These are phyloP conservation scores for Drosophila sulfurigaster DNA, from an alignment of 1,140 invertebrate genomes.

Conservation along the genomic window DNA sequence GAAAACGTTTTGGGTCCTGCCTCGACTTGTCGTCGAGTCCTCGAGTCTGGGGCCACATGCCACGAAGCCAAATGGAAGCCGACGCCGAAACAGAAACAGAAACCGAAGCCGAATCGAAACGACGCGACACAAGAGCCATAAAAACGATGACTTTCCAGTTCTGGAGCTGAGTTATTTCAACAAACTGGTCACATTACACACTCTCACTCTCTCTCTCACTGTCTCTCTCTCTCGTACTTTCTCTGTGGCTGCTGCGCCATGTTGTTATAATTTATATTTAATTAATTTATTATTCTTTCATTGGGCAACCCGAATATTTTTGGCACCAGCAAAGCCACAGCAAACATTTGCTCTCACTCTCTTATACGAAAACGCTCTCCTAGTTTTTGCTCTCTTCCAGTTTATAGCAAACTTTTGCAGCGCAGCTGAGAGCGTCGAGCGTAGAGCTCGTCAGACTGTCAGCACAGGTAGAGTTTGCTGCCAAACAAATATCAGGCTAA, in stretches of 20 bases:
- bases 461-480: constrained; percentile 53
- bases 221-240: neutral
- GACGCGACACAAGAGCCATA: constrained; percentile 9
- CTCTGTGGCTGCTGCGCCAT: neutral
- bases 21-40: constrained; percentile 8
- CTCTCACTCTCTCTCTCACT: neutral
- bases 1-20: constrained; percentile 75
- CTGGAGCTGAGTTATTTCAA: constrained; percentile 17
- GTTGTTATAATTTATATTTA: constrained; percentile 64
- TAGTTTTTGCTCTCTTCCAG: constrained; percentile 49
- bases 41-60: constrained; percentile 18
- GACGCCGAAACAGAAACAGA: constrained; percentile 1
- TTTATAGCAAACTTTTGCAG: constrained; percentile 69
- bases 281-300: constrained; percentile 67
- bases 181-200: constrained; percentile 23
- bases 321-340: neutral
- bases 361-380: constrained; percentile 2
- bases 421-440: constrained; percentile 34
- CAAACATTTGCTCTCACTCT: neutral
- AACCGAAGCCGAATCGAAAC: constrained; percentile 15
- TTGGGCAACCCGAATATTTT: constrained; percentile 49
- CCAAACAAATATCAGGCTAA: constrained; percentile 50
- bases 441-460: constrained; percentile 37
- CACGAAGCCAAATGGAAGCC: constrained; percentile 8
- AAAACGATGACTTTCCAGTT: constrained; percentile 32